phyloP scores from a whole-genome alignment of 2,113 vertebrate genomes.

The Lophura nycthemera region DNA sequence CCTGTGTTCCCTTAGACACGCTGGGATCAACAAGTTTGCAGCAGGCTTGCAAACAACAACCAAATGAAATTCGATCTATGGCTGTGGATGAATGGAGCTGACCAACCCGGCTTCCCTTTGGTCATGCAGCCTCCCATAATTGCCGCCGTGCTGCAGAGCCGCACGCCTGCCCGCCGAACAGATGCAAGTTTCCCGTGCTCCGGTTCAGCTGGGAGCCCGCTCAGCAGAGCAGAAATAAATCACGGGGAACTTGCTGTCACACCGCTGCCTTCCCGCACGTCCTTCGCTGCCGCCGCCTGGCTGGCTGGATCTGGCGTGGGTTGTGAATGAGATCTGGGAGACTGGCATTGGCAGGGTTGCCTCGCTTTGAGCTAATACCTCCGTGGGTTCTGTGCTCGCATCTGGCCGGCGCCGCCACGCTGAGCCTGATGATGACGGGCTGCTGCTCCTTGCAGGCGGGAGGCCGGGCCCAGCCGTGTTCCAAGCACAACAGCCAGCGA shows the following conservation, averaged over 20 bases:
- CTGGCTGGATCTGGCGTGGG: slow-evolving; percentile 75
- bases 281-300: slow-evolving; percentile 68
- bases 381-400: slow-evolving; percentile 80
- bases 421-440: slow-evolving; percentile 80
- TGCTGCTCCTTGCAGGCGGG: slow-evolving; percentile 80
- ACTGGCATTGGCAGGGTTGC: slow-evolving; percentile 75
- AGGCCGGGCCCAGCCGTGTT: slow-evolving; percentile 69
- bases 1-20: rapidly evolving
- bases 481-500: slow-evolving; percentile 80
- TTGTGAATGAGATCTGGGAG: slow-evolving; percentile 82
- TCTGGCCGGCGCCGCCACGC: slow-evolving; percentile 81
- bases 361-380: slow-evolving; percentile 86
- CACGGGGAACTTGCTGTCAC: slow-evolving; percentile 85
- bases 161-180: slow-evolving; percentile 77
- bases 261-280: slow-evolving; percentile 74
- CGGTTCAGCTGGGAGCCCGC: slow-evolving; percentile 77
- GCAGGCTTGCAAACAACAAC: background rate
- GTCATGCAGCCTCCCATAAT: background rate
- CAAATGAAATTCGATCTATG: background rate
- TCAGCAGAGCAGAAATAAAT: slow-evolving; percentile 85
- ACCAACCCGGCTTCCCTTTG: background rate
- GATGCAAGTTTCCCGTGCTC: slow-evolving; percentile 88
- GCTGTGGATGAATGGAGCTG: background rate
- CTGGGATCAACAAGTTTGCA: background rate
- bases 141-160: slow-evolving; percentile 45